A percentile compares a stretch with the other conserved stretches of the same genome.
These are phyloP conservation scores for Heliconius eleuchia DNA, from an alignment of 1,140 invertebrate species.

Conservation along the genomic window DNA sequence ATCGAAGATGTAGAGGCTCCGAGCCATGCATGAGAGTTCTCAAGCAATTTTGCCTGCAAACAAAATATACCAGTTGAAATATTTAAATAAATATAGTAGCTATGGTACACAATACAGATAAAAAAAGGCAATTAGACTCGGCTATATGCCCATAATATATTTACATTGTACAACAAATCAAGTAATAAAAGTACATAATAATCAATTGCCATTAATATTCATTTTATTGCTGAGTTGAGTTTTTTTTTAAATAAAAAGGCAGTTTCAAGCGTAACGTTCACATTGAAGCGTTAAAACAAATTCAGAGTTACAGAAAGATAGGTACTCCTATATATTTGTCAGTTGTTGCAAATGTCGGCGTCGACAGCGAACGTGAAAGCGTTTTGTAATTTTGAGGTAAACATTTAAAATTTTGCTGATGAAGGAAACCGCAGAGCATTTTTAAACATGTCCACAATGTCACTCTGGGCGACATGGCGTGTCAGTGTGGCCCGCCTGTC, in stretches of 20 bases:
- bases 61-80: constrained; percentile 68
- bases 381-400: constrained; percentile 33
- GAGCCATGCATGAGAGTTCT: constrained; percentile 94
- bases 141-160: neutral
- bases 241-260: neutral
- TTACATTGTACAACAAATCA: neutral
- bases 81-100: neutral
- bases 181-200: neutral
- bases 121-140: neutral
- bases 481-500: constrained; percentile 38
- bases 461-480: constrained; percentile 35
- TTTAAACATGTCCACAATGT: constrained; percentile 44
- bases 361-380: constrained; percentile 34
- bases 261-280: neutral
- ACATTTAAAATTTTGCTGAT: constrained; percentile 32
- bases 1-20: constrained; percentile 92
- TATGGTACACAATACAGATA: neutral
- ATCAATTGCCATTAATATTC: constrained; percentile 4
- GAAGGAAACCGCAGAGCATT: constrained; percentile 38
- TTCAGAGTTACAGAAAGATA: neutral
- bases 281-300: neutral
- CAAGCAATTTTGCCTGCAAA: constrained; percentile 93
- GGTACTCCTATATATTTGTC: neutral
- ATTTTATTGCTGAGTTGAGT: neutral
- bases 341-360: constrained; percentile 33